Base-by-base conservation (phyloP, 2,888 invertebrate genomes). In the Melinaea marsaeus region DNA sequence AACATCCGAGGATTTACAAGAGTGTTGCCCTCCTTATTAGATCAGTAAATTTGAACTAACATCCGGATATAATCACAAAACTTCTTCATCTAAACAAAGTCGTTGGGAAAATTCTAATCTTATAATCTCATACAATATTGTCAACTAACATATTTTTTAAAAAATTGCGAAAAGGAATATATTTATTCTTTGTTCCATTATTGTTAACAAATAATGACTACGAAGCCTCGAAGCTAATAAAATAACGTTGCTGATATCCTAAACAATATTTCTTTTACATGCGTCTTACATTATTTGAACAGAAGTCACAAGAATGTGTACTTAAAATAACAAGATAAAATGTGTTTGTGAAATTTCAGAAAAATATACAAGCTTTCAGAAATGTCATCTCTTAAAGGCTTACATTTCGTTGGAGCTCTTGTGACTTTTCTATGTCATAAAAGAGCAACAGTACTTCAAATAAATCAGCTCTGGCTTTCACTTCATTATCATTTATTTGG, bases 331-430 rank as follows among this genome's bases (percentile, higher is more conserved):
- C 46, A 4, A 13, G 22, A 22, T 22, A 22, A 22, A 22, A 22
- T 13, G 46, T 46, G 1, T 4, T 46, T n/a, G 46, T 46, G 9
- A 46, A 46, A 46, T 46, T 46, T 9, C 46, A 62, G 42, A 63
- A 60, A 60, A 63, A 60, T 47, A 48, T 57, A 54, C 60, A 46
- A 60, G 60, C 57, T 45, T 51, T 13, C 22, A 63, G 63, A 57
- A 59, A 63, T 46, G 60, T 48, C 51, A 35, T 57, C 60, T 63
- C 54, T 59, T 60, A 60, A 55, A 63, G 46, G 37, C 46, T 46
- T 46, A 46, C 9, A 46, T 46, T 46, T 46, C 4, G 46, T 46
- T 46, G 46, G 11, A 46, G 4, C 46, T 46, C 46, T 46, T 1
- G 46, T 46, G 46, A 46, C 46, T 46, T 45, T 58, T 58, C 58